phyloP scores from a whole-genome alignment of 1,140 invertebrate species.

The Cheumatopsyche charites region DNA sequence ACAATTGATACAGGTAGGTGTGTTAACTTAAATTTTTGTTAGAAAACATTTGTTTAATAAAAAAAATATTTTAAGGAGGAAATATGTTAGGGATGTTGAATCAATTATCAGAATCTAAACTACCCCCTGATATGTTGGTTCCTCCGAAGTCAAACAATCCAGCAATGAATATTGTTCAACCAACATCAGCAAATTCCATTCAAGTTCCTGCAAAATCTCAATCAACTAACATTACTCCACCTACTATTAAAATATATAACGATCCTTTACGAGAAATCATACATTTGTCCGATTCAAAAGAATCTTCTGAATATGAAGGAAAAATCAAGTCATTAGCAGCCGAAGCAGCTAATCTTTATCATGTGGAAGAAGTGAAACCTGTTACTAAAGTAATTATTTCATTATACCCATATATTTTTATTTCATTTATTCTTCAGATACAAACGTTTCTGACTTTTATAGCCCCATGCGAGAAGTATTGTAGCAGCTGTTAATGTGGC shows the following conservation, averaged over 20 bases:
- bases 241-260: slow-evolving; percentile 40
- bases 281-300: slow-evolving; percentile 45
- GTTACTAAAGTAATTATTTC: slow-evolving; percentile 32
- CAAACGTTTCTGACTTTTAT: slow-evolving; percentile 8
- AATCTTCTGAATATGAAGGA: slow-evolving; percentile 42
- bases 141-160: not conserved
- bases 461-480: slow-evolving; percentile 28
- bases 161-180: not conserved
- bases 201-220: not conserved
- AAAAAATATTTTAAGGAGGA: slow-evolving; percentile 21
- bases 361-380: slow-evolving; percentile 46
- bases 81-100: slow-evolving; percentile 35
- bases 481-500: slow-evolving; percentile 33
- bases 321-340: slow-evolving; percentile 44
- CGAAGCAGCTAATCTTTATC: slow-evolving; percentile 46
- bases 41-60: not conserved
- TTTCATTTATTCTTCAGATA: not conserved
- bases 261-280: slow-evolving; percentile 45
- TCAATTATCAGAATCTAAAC: slow-evolving; percentile 34
- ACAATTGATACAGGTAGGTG: slow-evolving; percentile 36
- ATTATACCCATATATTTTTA: not conserved
- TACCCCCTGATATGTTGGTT: not conserved
- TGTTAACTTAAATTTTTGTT: slow-evolving; percentile 6
- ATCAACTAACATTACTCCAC: not conserved
- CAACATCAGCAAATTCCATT: not conserved